These are phyloP conservation scores for Sepioteuthis lessoniana DNA, from an alignment of 2,888 invertebrate species.

Conservation along the genomic window DNA sequence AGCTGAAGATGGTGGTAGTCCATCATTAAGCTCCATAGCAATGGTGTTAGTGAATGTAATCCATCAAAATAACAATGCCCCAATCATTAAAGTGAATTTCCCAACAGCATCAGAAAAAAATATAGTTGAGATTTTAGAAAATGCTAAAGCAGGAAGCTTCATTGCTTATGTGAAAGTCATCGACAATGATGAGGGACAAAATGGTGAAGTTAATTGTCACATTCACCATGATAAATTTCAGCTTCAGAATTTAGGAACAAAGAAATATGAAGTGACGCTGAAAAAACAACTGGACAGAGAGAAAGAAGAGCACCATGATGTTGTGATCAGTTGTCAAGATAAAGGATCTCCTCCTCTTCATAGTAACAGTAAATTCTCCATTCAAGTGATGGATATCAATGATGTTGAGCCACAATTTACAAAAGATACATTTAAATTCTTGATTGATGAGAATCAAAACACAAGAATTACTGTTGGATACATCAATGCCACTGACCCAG, in stretches of 20 bases:
- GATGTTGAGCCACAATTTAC: not conserved
- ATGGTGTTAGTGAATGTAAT: not conserved
- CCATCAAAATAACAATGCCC: not conserved
- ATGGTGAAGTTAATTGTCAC: not conserved
- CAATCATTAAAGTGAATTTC: not conserved
- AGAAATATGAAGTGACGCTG: not conserved
- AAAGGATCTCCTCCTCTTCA: constrained; percentile 33
- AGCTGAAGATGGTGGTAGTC: not conserved
- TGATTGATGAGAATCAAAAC: not conserved
- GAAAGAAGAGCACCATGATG: constrained; percentile 13
- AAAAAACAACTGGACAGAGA: not conserved
- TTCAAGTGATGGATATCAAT: constrained; percentile 3
- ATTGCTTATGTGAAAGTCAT: not conserved
- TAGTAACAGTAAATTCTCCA: constrained; percentile 33
- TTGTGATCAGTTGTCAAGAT: constrained; percentile 16
- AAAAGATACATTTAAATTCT: constrained; percentile 1
- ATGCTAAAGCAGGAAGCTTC: not conserved
- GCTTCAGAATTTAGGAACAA: not conserved
- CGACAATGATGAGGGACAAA: not conserved
- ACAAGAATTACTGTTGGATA: not conserved
- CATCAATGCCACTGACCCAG: constrained; percentile 15
- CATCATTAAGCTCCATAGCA: not conserved
- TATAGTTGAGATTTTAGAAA: not conserved
- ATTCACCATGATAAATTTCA: not conserved
- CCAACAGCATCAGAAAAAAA: not conserved